These are phyloP conservation scores for Tanypteryx hageni DNA, from an alignment of 2,888 invertebrate genomes.

Conservation along the genomic window DNA sequence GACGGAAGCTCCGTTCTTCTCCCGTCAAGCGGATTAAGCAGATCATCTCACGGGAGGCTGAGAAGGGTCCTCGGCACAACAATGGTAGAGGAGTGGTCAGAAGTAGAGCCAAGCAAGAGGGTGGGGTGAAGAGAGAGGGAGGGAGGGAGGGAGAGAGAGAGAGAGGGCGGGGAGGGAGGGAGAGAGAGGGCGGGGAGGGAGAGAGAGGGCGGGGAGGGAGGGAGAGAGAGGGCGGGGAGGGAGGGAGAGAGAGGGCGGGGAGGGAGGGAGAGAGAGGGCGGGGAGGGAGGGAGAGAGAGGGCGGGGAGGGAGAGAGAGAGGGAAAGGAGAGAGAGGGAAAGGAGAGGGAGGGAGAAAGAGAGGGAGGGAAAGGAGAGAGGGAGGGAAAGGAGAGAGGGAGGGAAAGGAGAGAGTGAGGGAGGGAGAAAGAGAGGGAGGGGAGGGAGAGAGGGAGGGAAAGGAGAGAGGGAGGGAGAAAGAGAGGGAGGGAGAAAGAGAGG, in stretches of 20 bases:
- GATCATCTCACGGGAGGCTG: slow-evolving; percentile 64
- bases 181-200: neutral
- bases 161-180: neutral
- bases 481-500: neutral
- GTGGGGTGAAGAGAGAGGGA: neutral
- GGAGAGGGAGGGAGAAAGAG: neutral
- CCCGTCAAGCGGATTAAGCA: slow-evolving; percentile 63
- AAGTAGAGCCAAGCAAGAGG: slow-evolving; percentile 17
- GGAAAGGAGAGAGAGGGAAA: too few species aligned
- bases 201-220: neutral
- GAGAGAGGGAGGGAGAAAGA: neutral
- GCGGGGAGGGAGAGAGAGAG: too few species aligned
- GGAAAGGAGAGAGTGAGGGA: neutral
- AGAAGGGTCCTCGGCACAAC: slow-evolving; percentile 55
- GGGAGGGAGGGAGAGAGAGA: neutral
- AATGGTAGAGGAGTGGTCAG: slow-evolving; percentile 33
- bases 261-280: too few species aligned
- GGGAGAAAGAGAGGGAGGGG: neutral
- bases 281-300: neutral
- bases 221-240: neutral
- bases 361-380: neutral
- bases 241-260: neutral
- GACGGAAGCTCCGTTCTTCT: slow-evolving; percentile 64
- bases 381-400: too few species aligned
- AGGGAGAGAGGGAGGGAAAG: neutral